Percentiles rank a stretch among this genome's conserved stretches.
Evolutionary conservation across 2,888 invertebrate genomes (phyloP).

Genomic region (Hydraecia micacea): DNA sequence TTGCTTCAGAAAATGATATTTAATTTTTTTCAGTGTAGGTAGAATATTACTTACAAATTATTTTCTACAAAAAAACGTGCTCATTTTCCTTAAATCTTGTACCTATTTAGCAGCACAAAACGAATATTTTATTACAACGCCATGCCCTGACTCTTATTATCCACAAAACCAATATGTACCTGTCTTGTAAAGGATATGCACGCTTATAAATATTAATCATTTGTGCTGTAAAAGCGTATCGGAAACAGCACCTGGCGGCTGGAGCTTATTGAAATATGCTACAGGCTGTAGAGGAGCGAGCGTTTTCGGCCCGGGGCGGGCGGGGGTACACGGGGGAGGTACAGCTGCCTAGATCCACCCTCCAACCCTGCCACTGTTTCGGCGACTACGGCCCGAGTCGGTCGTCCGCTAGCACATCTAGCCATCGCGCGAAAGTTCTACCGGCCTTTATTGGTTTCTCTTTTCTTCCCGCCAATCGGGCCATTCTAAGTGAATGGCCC

Average conservation of each 20-base stretch:
- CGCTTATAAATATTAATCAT: slow-evolving; percentile 52
- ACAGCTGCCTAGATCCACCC: slow-evolving; percentile 69
- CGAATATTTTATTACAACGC: slow-evolving; percentile 2
- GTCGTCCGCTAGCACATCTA: slow-evolving; percentile 26
- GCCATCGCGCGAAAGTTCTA: slow-evolving; percentile 66
- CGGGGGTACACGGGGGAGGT: slow-evolving; percentile 82
- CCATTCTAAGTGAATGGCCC: slow-evolving; percentile 30
- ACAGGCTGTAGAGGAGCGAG: slow-evolving; percentile 60
- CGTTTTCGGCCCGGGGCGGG: slow-evolving; percentile 35
- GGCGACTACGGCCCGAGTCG: slow-evolving; percentile 59
- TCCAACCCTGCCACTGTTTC: slow-evolving; percentile 68
- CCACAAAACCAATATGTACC: slow-evolving; percentile 26
- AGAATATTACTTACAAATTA: not conserved
- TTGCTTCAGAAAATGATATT: not conserved
- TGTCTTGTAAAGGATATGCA: slow-evolving; percentile 26
- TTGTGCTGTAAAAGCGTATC: slow-evolving; percentile 48
- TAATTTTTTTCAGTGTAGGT: not conserved
- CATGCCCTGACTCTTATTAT: slow-evolving; percentile 36
- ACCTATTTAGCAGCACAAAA: not conserved
- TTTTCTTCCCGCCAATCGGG: slow-evolving; percentile 42
- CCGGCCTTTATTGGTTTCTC: slow-evolving; percentile 21
- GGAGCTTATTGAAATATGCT: slow-evolving; percentile 56
- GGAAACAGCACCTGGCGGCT: slow-evolving; percentile 50
- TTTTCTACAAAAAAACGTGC: not conserved
- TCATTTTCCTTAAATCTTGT: not conserved